Evolutionary conservation across 2,888 invertebrate genomes (phyloP).

Genomic region (Drosophila fungiperda): DNA sequence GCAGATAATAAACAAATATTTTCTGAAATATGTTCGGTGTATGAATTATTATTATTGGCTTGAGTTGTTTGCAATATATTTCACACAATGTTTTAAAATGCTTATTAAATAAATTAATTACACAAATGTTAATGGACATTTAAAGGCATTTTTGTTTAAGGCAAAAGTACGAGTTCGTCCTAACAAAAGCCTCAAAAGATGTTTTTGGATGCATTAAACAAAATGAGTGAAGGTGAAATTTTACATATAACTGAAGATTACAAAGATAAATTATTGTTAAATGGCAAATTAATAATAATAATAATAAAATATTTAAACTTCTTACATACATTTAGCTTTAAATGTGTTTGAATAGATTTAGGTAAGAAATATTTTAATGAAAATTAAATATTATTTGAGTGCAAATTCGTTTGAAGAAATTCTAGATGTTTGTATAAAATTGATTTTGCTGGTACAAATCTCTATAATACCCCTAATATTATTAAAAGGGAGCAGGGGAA

Average conservation of each 20-base stretch:
- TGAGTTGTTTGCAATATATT: not conserved
- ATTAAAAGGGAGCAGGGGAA: not conserved
- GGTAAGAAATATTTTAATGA: not conserved
- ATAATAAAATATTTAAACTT: not conserved
- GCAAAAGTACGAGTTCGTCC: not conserved
- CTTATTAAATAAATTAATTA: not conserved
- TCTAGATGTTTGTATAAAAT: not conserved
- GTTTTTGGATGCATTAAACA: not conserved
- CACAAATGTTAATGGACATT: not conserved
- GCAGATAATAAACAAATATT: not conserved
- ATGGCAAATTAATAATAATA: too few relatives aligned
- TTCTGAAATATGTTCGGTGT: not conserved
- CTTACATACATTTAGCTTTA: not conserved
- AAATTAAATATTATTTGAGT: not conserved
- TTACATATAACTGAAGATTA: not conserved
- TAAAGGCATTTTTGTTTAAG: not conserved
- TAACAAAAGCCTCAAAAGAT: not conserved
- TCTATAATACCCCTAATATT: slow-evolving; percentile 52
- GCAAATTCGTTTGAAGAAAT: not conserved
- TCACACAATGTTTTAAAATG: not conserved
- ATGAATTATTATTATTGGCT: not conserved
- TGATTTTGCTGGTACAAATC: not conserved
- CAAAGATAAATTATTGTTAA: not conserved
- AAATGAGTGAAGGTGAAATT: not conserved
- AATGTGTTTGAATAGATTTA: not conserved